A percentile compares a stretch with the other conserved stretches of the same genome.
These are phyloP conservation scores for Halichoeres trimaculatus DNA, from an alignment of 2,113 vertebrate species.

Conservation along the genomic window DNA sequence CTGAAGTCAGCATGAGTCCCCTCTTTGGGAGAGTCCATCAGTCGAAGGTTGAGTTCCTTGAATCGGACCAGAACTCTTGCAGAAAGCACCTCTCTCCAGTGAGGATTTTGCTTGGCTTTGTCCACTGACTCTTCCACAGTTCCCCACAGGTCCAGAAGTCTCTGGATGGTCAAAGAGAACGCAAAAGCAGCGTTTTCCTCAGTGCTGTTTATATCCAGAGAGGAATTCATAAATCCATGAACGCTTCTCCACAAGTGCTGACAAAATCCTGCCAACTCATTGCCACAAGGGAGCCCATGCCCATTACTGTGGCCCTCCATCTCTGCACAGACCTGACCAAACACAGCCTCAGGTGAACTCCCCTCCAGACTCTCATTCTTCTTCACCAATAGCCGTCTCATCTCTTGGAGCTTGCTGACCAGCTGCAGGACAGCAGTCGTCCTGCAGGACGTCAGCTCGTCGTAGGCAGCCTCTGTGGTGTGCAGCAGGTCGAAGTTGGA, in stretches of 20 bases:
- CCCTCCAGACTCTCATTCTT: neutral
- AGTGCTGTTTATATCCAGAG: constrained; percentile 29
- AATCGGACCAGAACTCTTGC: constrained; percentile 81
- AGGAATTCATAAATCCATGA: constrained; percentile 52
- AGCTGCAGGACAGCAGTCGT: constrained; percentile 71
- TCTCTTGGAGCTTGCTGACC: constrained; percentile 79
- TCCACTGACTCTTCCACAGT: constrained; percentile 63
- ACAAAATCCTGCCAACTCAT: constrained; percentile 73
- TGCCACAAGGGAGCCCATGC: constrained; percentile 63
- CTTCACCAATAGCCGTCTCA: constrained; percentile 63
- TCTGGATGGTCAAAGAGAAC: constrained; percentile 67
- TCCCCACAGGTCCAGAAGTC: constrained; percentile 78
- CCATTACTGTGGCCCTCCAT: constrained; percentile 24
- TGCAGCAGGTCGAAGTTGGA: constrained; percentile 78
- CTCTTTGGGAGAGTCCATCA: constrained; percentile 45
- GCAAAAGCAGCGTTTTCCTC: constrained; percentile 32
- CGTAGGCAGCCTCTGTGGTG: constrained; percentile 75
- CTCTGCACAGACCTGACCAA: constrained; percentile 71
- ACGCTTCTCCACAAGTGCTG: constrained; percentile 43
- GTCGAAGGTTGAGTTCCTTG: constrained; percentile 75
- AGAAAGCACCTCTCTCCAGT: constrained; percentile 83
- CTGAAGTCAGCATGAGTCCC: constrained; percentile 51
- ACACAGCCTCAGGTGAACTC: neutral
- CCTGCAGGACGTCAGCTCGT: constrained; percentile 82
- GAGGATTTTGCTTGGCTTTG: constrained; percentile 73